Percentiles rank a stretch among this genome's conserved stretches.
Evolutionary conservation across 2,888 invertebrate species (phyloP).

Genomic region (Melangyna quadrimaculata): DNA sequence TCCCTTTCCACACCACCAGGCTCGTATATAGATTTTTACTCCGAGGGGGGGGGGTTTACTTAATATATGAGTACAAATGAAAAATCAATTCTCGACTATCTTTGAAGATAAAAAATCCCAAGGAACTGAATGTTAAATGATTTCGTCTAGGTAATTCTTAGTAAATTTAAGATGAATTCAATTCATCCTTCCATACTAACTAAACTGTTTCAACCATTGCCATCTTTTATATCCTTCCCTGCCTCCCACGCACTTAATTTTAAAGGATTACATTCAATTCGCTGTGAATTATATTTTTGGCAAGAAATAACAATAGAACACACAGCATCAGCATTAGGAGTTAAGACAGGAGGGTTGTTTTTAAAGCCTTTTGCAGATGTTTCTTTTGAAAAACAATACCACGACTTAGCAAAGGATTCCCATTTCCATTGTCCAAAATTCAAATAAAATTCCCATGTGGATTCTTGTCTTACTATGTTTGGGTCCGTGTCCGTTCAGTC

Average conservation of each 20-base stretch:
- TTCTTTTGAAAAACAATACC: not conserved
- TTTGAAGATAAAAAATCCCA: too few species aligned
- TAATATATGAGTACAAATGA: not conserved
- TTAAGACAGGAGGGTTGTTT: conserved; percentile 22
- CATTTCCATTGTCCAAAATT: not conserved
- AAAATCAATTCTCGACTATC: not conserved
- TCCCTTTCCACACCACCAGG: not conserved
- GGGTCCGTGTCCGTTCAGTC: conserved; percentile 16
- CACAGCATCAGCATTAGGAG: not conserved
- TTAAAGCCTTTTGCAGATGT: conserved; percentile 53
- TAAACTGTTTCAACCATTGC: not conserved
- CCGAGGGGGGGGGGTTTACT: not conserved
- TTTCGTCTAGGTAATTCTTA: too few species aligned
- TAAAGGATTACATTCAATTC: conserved; percentile 16
- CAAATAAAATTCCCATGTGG: conserved; percentile 39
- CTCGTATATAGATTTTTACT: not conserved
- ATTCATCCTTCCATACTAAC: too few species aligned
- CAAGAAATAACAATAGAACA: conserved; percentile 26
- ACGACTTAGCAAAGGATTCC: conserved; percentile 14
- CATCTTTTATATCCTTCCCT: not conserved
- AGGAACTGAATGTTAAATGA: too few species aligned
- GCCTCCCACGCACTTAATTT: conserved; percentile 2
- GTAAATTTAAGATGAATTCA: too few species aligned
- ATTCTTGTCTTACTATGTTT: not conserved
- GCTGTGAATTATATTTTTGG: not conserved